Evolutionary conservation across 2,888 invertebrate species (phyloP).

Genomic region (Meteorus cinctellus): DNA sequence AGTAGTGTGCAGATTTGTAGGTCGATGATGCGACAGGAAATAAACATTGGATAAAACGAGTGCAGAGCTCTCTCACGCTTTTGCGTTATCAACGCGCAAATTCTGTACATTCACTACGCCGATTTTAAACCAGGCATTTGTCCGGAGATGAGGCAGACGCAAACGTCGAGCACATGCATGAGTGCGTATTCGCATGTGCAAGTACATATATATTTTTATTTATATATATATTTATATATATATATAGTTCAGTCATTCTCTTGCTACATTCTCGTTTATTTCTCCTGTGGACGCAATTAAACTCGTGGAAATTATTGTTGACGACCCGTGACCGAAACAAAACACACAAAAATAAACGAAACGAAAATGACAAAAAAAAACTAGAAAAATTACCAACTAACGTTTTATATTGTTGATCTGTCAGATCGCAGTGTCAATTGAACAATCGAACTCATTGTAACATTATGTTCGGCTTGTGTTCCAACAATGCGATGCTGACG

Average conservation of each 20-base stretch:
- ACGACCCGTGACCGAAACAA: slow-evolving; percentile 11
- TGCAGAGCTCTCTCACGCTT: slow-evolving; percentile 31
- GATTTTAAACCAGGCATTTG: slow-evolving; percentile 33
- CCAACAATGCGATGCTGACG: neutral
- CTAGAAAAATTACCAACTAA: neutral
- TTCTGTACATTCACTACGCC: slow-evolving; percentile 14
- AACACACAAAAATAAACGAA: neutral
- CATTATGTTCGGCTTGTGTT: slow-evolving; percentile 15
- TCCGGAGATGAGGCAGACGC: slow-evolving; percentile 32
- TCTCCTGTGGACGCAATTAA: slow-evolving; percentile 33
- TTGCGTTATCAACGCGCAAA: slow-evolving; percentile 28
- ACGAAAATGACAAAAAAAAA: slow-evolving; percentile 30
- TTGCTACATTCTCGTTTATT: slow-evolving; percentile 13
- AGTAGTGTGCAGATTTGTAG: neutral
- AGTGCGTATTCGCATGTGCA: slow-evolving; percentile 19
- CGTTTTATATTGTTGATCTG: neutral
- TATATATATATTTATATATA: slow-evolving; percentile 27
- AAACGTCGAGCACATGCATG: slow-evolving; percentile 19
- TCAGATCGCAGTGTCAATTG: slow-evolving; percentile 24
- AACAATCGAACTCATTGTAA: slow-evolving; percentile 25
- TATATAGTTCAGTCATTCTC: slow-evolving; percentile 28
- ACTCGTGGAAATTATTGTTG: slow-evolving; percentile 38
- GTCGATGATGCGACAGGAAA: slow-evolving; percentile 37
- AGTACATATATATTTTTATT: slow-evolving; percentile 12
- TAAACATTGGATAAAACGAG: slow-evolving; percentile 29